Conservation (phyloP, 1,140 invertebrate species). For the Drosophila rhopaloa region DNA sequence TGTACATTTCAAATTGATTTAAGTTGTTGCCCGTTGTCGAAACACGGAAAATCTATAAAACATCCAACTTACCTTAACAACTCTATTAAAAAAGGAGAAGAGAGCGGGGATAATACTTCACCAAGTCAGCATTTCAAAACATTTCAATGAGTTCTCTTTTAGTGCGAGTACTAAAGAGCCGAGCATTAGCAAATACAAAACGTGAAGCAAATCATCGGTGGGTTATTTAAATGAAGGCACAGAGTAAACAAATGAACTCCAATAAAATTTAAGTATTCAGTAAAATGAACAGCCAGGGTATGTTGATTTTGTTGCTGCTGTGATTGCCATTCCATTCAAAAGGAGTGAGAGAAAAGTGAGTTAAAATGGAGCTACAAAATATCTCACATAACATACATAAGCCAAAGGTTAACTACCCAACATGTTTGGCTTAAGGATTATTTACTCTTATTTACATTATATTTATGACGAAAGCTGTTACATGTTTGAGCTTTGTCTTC, state of each 20-base stretch:
- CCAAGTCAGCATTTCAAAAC: slow-evolving; percentile 61
- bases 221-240: slow-evolving; percentile 52
- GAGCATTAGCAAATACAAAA: slow-evolving; percentile 25
- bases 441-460: not conserved
- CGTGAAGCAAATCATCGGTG: slow-evolving; percentile 32
- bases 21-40: slow-evolving; percentile 64
- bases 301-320: slow-evolving; percentile 26
- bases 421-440: not conserved
- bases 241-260: slow-evolving; percentile 60
- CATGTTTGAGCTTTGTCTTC: not conserved
- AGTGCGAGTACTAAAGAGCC: slow-evolving; percentile 42
- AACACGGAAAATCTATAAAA: slow-evolving; percentile 74
- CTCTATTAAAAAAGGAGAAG: slow-evolving; percentile 56
- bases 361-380: not conserved
- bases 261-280: slow-evolving; percentile 66
- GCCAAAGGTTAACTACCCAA: not conserved
- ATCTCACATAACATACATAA: not conserved
- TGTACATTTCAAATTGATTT: slow-evolving; percentile 72
- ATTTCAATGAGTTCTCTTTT: slow-evolving; percentile 48
- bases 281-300: slow-evolving; percentile 19
- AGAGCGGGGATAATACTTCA: slow-evolving; percentile 16
- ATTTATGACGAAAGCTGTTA: too few species aligned
- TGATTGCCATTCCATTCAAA: slow-evolving; percentile 39
- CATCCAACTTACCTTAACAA: slow-evolving; percentile 68
- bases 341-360: slow-evolving; percentile 25